Base-by-base conservation (phyloP, 2,797 vertebrate genomes). In the Urophycis tenuis region DNA sequence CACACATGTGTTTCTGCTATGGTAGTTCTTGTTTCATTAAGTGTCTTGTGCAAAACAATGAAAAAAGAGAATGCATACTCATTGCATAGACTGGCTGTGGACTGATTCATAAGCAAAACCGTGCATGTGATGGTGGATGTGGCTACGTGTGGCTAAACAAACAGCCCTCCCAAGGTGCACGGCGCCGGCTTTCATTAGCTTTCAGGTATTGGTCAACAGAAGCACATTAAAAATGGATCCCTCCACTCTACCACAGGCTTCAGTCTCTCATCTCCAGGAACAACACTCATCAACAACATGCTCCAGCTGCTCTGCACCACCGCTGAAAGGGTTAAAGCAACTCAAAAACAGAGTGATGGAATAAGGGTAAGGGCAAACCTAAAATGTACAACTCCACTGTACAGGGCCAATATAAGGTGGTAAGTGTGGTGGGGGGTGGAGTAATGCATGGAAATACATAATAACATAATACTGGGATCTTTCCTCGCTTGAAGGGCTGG, bases 31-130 rank as follows among this genome's bases (percentile, higher is more conserved):
- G 64, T 80, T 87, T 90, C 77, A 84, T 85, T 85, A 93, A 93
- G 92, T 93, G 92, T 91, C 87, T 87, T 84, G 91, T 93, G 92
- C 92, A 90, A 92, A 90, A 89, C 41, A 72, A 72, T 3, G 83
- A 79, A 83, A 74, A 77, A 77, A 64, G n/a, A 82, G 45, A 80
- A 77, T 76, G 80, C 78, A 36, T 69, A 45, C 30, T 6, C 30
- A 9, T 71, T 22, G 9, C 17, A 71, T 31, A 33, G 69, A 71
- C 30, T 49, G 2, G 14, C 1, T 71, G 32, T 64, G 45, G 35
- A 70, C 75, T 82, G 84, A 60, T 83, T 64, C 33, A 80, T 41
- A 64, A 19, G 64, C 74, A 75, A 83, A 78, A 78, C 75, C 75
- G 35, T 33, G 34, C 0, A n/a, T 79, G 72, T 3, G 79, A 80